Conservation (phyloP, 2,888 invertebrate species). For the Aphidius colemani region DNA sequence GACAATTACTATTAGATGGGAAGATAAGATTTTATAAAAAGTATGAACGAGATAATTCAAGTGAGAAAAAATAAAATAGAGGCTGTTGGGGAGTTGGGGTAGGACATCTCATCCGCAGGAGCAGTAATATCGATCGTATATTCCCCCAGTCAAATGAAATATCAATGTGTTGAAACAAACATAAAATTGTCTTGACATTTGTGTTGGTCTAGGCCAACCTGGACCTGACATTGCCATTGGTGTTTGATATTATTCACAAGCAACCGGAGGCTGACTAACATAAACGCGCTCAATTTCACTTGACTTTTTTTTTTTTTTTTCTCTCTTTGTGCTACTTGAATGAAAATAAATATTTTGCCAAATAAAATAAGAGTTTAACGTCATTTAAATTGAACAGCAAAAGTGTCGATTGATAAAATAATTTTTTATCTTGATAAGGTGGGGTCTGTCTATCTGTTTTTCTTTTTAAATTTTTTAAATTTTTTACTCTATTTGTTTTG, state of each 20-base stretch:
- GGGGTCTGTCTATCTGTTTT: background rate
- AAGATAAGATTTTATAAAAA: no score
- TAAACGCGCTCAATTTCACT: constrained; percentile 40
- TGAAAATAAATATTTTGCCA: no score
- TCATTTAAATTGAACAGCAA: no score
- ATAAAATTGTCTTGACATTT: constrained; percentile 20
- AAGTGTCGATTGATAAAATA: background rate
- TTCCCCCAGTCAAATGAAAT: constrained; percentile 38
- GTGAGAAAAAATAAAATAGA: background rate
- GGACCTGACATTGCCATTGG: constrained; percentile 24
- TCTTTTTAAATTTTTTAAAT: background rate
- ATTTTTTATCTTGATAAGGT: no score
- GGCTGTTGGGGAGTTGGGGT: constrained; percentile 42
- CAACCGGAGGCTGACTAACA: constrained; percentile 41
- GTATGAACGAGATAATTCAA: no score
- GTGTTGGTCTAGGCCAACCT: background rate
- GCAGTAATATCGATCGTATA: constrained; percentile 59
- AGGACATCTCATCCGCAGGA: constrained; percentile 51
- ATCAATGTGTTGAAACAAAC: constrained; percentile 23
- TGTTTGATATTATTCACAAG: constrained; percentile 41
- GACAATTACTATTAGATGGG: no score
- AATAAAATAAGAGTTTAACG: no score
- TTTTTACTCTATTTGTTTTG: background rate
- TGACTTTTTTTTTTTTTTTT: constrained; percentile 1
- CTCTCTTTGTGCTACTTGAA: no score